Percentiles rank a stretch among this genome's conserved stretches.
Conservation (phyloP, 2,113 vertebrate species). For the Dasyornis broadbenti region DNA sequence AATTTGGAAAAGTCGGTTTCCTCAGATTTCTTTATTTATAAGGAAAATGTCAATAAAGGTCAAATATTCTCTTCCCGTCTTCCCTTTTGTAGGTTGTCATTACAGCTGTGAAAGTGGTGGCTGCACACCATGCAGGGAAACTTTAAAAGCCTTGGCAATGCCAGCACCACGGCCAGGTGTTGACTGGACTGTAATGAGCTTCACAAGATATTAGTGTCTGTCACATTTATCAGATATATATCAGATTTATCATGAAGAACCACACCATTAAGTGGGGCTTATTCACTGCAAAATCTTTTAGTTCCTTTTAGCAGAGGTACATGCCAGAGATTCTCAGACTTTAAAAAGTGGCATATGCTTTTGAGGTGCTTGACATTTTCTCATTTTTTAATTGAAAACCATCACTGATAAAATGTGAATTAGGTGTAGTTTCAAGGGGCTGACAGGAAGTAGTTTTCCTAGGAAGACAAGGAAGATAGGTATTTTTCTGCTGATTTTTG, state of each 20-base stretch:
- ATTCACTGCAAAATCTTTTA: background rate
- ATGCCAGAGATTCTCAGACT: background rate
- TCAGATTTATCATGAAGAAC: background rate
- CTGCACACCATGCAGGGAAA: background rate
- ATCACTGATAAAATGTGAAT: background rate
- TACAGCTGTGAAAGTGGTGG: background rate
- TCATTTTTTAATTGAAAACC: background rate
- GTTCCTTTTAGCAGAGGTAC: background rate
- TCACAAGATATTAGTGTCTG: background rate
- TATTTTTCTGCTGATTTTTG: background rate
- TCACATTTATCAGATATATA: background rate
- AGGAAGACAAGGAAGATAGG: background rate
- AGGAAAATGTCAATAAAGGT: background rate
- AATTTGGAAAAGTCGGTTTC: background rate
- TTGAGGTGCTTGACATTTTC: background rate
- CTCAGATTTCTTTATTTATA: background rate
- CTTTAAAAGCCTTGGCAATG: background rate
- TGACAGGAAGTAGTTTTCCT: background rate
- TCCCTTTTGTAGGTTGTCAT: background rate
- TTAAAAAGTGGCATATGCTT: background rate
- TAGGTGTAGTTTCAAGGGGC: background rate
- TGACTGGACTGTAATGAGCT: background rate
- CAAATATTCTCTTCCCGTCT: background rate
- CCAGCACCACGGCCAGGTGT: background rate
- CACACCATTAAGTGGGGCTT: background rate